These are phyloP conservation scores for Chrysocyon brachyurus DNA, from an alignment of 2,797 vertebrate species.

Conservation along the genomic window DNA sequence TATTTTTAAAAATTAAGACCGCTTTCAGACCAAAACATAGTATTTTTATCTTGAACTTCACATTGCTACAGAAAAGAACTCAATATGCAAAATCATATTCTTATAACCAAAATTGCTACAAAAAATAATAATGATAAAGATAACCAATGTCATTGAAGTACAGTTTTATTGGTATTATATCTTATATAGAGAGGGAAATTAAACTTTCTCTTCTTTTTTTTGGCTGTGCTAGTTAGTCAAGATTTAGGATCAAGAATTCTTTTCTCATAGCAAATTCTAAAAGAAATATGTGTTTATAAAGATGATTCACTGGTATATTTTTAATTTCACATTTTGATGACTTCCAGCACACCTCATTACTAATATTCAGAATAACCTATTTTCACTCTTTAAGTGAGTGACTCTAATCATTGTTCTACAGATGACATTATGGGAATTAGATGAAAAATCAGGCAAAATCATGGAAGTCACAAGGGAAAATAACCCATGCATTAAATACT, in stretches of 20 bases:
- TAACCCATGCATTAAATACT: slow-evolving; percentile 68
- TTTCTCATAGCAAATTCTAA: slow-evolving; percentile 33
- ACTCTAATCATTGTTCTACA: slow-evolving; percentile 59
- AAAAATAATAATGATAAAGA: neutral
- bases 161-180: neutral
- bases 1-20: neutral
- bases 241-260: slow-evolving; percentile 28
- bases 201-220: neutral
- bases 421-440: slow-evolving; percentile 23
- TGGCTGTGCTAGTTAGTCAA: neutral
- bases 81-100: slow-evolving; percentile 6
- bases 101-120: slow-evolving; percentile 6
- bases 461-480: slow-evolving; percentile 56
- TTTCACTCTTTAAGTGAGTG: slow-evolving; percentile 38
- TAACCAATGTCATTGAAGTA: neutral
- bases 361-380: slow-evolving; percentile 41
- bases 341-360: slow-evolving; percentile 31
- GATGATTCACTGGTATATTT: slow-evolving; percentile 57
- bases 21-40: neutral
- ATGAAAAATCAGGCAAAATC: slow-evolving; percentile 68
- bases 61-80: neutral
- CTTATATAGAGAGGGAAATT: neutral
- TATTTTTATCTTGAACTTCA: slow-evolving; percentile 42
- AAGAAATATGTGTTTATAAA: slow-evolving; percentile 53
- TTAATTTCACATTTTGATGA: slow-evolving; percentile 74